A percentile compares a stretch with the other conserved stretches of the same genome.
Conservation (phyloP, 2,797 vertebrate species). For the Fistularia tabacaria region DNA sequence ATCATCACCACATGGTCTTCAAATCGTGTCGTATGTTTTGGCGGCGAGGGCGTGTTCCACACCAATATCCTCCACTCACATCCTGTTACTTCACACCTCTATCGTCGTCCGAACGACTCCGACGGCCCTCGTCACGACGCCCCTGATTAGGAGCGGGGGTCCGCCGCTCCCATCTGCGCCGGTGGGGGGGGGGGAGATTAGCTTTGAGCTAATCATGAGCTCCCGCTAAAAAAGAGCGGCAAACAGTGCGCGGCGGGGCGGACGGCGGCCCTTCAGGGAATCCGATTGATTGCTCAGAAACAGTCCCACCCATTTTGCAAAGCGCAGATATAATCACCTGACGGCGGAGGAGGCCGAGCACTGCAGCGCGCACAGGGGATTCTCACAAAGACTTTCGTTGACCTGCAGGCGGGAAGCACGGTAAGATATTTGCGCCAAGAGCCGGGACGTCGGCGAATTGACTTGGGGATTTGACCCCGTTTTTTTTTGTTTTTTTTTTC, state of each 20-base stretch:
- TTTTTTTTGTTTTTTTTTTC: too few relatives aligned
- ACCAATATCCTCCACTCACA: slow-evolving; percentile 61
- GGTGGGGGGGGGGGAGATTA: slow-evolving; percentile 23
- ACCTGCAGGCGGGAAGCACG: too few relatives aligned
- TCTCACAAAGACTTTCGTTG: too few relatives aligned
- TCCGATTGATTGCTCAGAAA: slow-evolving; percentile 38
- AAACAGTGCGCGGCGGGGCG: neutral
- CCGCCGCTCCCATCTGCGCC: too few relatives aligned
- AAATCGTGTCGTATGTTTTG: slow-evolving; percentile 8
- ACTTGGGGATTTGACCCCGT: too few relatives aligned
- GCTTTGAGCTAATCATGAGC: slow-evolving; percentile 35
- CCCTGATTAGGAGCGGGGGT: too few relatives aligned
- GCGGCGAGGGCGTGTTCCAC: slow-evolving; percentile 15
- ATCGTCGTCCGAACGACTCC: neutral
- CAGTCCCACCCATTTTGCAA: slow-evolving; percentile 63
- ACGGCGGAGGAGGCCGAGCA: slow-evolving; percentile 31
- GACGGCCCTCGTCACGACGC: neutral
- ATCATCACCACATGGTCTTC: neutral
- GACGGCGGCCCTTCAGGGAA: slow-evolving; percentile 19
- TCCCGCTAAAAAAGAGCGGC: neutral
- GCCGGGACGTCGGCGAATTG: too few relatives aligned
- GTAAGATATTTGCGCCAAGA: too few relatives aligned
- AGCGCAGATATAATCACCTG: slow-evolving; percentile 47
- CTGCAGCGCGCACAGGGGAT: slow-evolving; percentile 13
- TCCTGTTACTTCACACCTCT: slow-evolving; percentile 58